phyloP scores from a whole-genome alignment of 23 tunicate genomes.

The Corella eumyota region DNA sequence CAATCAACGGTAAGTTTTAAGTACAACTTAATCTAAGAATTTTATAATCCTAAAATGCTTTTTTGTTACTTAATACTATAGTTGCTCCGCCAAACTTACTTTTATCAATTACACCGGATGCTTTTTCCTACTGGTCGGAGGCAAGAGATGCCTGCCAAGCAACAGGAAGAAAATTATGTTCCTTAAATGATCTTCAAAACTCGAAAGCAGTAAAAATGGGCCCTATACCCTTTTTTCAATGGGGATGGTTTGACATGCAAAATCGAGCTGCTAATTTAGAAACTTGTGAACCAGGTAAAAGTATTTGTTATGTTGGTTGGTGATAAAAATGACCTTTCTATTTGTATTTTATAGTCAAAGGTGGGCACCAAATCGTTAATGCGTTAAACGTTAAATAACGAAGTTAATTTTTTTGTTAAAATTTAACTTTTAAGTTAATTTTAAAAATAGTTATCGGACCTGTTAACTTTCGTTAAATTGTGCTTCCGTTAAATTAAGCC shows the following conservation, averaged over 20 bases:
- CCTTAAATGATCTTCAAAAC: constrained; percentile 31
- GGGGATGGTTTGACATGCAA: constrained; percentile 77
- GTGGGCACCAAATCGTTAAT: too few relatives aligned
- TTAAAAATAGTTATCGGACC: too few relatives aligned
- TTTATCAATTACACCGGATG: constrained; percentile 27
- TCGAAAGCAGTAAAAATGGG: constrained; percentile 29
- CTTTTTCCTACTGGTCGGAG: constrained; percentile 24
- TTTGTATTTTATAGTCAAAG: too few relatives aligned
- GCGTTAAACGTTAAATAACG: too few relatives aligned
- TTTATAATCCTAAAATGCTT: too few relatives aligned
- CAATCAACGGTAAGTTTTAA: not conserved
- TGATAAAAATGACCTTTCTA: too few relatives aligned
- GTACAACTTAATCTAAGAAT: too few relatives aligned
- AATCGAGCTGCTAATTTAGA: constrained; percentile 61
- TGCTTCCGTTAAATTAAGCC: too few relatives aligned
- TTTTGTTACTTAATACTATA: not conserved
- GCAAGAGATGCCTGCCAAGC: constrained; percentile 51
- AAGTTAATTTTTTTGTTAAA: too few relatives aligned
- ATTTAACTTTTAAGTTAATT: too few relatives aligned
- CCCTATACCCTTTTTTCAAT: constrained; percentile 34
- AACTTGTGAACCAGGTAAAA: constrained; percentile 64
- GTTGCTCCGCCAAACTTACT: constrained; percentile 32
- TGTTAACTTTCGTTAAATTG: too few relatives aligned
- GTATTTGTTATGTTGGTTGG: too few relatives aligned
- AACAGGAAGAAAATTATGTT: constrained; percentile 24